Percentiles rank a stretch among this genome's conserved stretches.
Conservation (phyloP, 2,797 vertebrate species). For the Crenichthys baileyi region DNA sequence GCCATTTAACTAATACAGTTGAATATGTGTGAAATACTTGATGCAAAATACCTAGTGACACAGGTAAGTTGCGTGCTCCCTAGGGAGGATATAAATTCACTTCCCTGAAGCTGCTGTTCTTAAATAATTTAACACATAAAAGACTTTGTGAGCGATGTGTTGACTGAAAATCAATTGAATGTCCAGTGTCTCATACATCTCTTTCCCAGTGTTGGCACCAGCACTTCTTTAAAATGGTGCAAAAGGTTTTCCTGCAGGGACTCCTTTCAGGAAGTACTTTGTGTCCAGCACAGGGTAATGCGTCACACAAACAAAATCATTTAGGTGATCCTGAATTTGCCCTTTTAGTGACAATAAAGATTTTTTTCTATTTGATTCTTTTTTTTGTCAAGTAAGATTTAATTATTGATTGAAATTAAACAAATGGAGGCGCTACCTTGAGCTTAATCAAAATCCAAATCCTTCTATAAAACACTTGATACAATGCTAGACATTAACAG, state of each 20-base stretch:
- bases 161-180: slow-evolving; percentile 79
- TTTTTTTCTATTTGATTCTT: too few species aligned
- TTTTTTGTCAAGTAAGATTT: slow-evolving; percentile 22
- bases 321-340: slow-evolving; percentile 1
- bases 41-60: slow-evolving; percentile 57
- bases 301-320: slow-evolving; percentile 26
- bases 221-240: slow-evolving; percentile 67
- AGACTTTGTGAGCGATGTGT: slow-evolving; percentile 74
- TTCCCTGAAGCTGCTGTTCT: slow-evolving; percentile 63
- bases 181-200: slow-evolving; percentile 71
- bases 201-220: slow-evolving; percentile 57
- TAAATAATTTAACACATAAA: slow-evolving; percentile 81
- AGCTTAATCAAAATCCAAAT: slow-evolving; percentile 1
- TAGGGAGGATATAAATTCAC: slow-evolving; percentile 68
- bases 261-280: slow-evolving; percentile 35
- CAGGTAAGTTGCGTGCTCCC: slow-evolving; percentile 64
- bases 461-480: background rate
- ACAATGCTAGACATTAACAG: background rate
- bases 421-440: slow-evolving; percentile 4
- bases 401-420: slow-evolving; percentile 15
- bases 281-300: slow-evolving; percentile 38
- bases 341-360: too few species aligned
- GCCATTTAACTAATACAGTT: slow-evolving; percentile 54
- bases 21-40: slow-evolving; percentile 56
- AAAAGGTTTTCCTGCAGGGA: slow-evolving; percentile 60